These are phyloP conservation scores for Arbacia lixula DNA, from an alignment of 53 echinoderm and acorn worm species.

Conservation along the genomic window DNA sequence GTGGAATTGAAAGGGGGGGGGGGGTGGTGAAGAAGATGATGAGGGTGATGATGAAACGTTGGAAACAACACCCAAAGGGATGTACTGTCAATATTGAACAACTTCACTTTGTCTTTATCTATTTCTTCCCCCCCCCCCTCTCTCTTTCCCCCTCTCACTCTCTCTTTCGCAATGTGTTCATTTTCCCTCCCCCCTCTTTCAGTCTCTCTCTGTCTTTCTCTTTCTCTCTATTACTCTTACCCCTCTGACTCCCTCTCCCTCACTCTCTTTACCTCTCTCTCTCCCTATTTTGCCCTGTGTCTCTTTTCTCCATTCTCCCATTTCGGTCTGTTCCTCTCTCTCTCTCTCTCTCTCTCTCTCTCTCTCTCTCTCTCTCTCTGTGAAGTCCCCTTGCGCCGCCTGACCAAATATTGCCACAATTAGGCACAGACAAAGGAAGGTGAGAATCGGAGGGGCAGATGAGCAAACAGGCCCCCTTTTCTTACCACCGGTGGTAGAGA, in stretches of 20 bases:
- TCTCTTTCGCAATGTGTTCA: conserved; percentile 10
- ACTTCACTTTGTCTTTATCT: neutral
- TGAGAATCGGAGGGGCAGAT: conserved; percentile 13
- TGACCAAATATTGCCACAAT: conserved; percentile 55
- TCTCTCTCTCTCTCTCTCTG: conserved; percentile 6
- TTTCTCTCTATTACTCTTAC: neutral
- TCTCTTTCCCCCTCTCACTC: neutral
- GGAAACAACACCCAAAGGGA: conserved; percentile 17
- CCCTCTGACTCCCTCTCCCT: conserved; percentile 33
- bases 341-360: neutral
- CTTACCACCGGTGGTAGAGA: too few relatives aligned
- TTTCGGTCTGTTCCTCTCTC: too few relatives aligned
- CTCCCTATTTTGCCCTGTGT: neutral
- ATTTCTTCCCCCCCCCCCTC: neutral
- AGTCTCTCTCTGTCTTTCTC: conserved; percentile 15
- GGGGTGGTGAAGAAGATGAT: neutral
- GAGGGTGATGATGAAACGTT: neutral
- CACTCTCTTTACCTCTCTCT: too few relatives aligned
- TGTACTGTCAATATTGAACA: conserved; percentile 49
- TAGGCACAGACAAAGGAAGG: conserved; percentile 19
- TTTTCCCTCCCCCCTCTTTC: conserved; percentile 12
- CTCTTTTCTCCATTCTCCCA: neutral
- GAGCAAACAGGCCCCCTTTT: conserved; percentile 36
- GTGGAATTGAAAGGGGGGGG: neutral
- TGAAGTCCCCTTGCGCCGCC: neutral